Evolutionary conservation across 2,888 invertebrate species (phyloP).

Genomic region (Orthosia cruda): DNA sequence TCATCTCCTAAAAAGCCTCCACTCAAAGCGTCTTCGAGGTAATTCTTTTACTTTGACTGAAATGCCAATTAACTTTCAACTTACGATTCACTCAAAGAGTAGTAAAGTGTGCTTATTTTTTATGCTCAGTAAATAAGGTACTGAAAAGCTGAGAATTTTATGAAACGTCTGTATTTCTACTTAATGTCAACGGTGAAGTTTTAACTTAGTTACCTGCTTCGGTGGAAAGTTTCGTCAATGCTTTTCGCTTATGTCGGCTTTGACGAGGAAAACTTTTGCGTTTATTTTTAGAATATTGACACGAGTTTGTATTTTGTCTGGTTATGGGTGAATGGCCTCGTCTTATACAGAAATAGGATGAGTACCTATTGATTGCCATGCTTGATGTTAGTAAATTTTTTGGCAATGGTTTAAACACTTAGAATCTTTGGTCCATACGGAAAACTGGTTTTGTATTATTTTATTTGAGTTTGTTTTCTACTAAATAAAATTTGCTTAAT

Average conservation of each 20-base stretch:
- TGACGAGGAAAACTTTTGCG: constrained; percentile 18
- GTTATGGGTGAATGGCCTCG: neutral
- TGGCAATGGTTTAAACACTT: too few species aligned
- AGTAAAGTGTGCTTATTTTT: constrained; percentile 33
- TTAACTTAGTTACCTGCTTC: constrained; percentile 54
- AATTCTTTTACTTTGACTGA: constrained; percentile 52
- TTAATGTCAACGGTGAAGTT: constrained; percentile 41
- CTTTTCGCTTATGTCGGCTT: constrained; percentile 15
- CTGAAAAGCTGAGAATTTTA: constrained; percentile 35
- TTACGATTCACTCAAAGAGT: constrained; percentile 52
- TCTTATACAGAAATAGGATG: neutral
- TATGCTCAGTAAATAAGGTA: constrained; percentile 42
- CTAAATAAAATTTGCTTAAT: too few species aligned
- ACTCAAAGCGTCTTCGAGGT: constrained; percentile 16
- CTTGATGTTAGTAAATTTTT: neutral
- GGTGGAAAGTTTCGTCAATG: constrained; percentile 11
- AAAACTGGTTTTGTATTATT: too few species aligned
- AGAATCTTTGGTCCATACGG: too few species aligned
- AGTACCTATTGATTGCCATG: neutral
- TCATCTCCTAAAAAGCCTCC: constrained; percentile 14
- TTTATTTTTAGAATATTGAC: constrained; percentile 21
- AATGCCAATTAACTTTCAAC: constrained; percentile 50
- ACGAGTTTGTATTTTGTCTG: constrained; percentile 12
- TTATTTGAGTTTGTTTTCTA: too few species aligned
- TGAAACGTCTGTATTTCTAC: constrained; percentile 36